Evolutionary conservation across 2,888 invertebrate genomes (phyloP), one percentile per base, ranked within the genome.

Genomic region (Acronicta alni): DNA sequence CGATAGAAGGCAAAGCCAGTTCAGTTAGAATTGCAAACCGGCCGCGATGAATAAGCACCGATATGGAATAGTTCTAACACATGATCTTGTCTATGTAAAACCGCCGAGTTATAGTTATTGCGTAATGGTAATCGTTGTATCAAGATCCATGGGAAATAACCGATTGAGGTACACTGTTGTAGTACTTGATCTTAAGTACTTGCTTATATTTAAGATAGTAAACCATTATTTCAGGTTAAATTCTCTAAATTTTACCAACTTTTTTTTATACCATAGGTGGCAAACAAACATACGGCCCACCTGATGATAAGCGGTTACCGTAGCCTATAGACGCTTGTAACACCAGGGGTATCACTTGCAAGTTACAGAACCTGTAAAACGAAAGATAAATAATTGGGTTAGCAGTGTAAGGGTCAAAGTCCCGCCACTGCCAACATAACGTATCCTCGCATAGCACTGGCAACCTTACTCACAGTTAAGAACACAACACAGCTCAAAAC

Each of bases 81-180:
- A 57, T 61, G 67, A 62, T 68, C 54, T 66, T 69, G 75, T 67
- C 64, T 62, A 72, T 71, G 64, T 56, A 64, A 77, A 73, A 67
- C 39, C 26, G 57, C 20, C 47, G 69, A 48, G 68, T 79, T 73
- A 69, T 72, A 69, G 54, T 56, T 67, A 64, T 73, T 74, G 73
- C 64, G 68, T 65, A 72, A 75, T 66, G 59, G 59, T 58, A 63
- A 67, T 57, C 61, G 51, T 23, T 14, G 32, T 3, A 62, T 62
- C 46, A 52, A 61, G 52, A 54, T 57, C 53, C 60, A 69, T 69
- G 64, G 57, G 68, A 76, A 66, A 58, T 47, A 67, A 54, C 54
- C 57, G 46, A 67, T 49, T 47, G 45, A 52, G 69, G 52, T 57
- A 37, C 23, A 52, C 42, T 49, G 23, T 51, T 65, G 48, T 55